These are phyloP conservation scores for Peromyscus californicus DNA, from an alignment of 2,113 vertebrate genomes.

Conservation along the genomic window DNA sequence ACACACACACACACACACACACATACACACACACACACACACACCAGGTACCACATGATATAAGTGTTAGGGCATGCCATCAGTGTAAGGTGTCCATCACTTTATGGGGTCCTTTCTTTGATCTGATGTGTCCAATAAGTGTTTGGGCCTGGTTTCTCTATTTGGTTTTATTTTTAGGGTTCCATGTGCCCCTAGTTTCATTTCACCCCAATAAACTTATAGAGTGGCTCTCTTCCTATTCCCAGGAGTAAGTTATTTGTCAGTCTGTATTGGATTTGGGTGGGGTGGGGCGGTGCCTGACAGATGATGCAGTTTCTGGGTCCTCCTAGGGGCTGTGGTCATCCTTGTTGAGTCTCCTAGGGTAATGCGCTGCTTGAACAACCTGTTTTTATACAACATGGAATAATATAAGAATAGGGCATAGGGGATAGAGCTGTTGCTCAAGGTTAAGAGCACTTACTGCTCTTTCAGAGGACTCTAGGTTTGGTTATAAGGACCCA, in stretches of 20 bases:
- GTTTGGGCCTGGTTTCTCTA: background rate
- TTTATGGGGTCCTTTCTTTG: background rate
- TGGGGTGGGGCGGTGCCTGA: background rate
- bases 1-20: too few relatives aligned
- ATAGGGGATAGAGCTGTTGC: background rate
- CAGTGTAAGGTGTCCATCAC: background rate
- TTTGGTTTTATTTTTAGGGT: background rate
- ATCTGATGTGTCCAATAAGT: background rate
- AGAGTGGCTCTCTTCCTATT: background rate
- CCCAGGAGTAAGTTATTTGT: background rate
- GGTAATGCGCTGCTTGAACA: background rate
- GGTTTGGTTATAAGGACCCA: background rate
- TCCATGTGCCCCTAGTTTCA: background rate
- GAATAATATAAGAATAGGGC: background rate
- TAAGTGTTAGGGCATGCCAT: background rate
- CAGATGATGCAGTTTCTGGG: background rate
- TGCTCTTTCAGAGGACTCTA: background rate
- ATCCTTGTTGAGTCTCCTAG: background rate
- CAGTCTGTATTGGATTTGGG: background rate
- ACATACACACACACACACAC: background rate
- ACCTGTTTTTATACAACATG: background rate
- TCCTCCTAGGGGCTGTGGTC: background rate
- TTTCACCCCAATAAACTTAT: background rate
- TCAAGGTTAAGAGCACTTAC: background rate
- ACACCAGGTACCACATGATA: background rate